These are phyloP conservation scores for Cottus gobio DNA, from an alignment of 2,113 vertebrate species.

Conservation along the genomic window DNA sequence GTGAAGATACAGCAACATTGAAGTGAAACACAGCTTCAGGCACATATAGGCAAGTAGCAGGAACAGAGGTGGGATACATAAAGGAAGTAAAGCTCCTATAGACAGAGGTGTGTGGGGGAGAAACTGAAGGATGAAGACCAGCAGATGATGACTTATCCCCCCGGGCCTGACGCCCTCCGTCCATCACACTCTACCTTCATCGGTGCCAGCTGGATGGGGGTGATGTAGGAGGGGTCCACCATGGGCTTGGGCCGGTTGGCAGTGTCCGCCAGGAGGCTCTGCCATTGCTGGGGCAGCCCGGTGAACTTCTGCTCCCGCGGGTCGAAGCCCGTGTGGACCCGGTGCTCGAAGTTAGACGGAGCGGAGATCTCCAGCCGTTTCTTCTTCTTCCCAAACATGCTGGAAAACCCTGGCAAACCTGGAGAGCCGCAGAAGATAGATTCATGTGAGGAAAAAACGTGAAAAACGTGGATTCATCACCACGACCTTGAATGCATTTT, in stretches of 20 bases:
- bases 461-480: too few relatives aligned
- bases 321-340: constrained; percentile 98
- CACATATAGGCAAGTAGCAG: constrained; percentile 13
- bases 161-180: constrained; percentile 7
- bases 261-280: constrained; percentile 96
- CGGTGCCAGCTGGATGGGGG: constrained; percentile 97
- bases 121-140: background rate
- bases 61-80: background rate
- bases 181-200: constrained; percentile 91
- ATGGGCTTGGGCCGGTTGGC: constrained; percentile 97
- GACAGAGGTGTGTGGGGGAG: background rate
- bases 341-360: constrained; percentile 99
- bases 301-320: constrained; percentile 97
- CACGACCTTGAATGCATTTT: too few relatives aligned
- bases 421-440: constrained; percentile 24
- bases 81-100: background rate
- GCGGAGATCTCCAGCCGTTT: constrained; percentile 98
- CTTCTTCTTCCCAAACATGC: constrained; percentile 99
- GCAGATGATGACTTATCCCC: constrained; percentile 7
- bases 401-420: constrained; percentile 90
- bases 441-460: too few relatives aligned
- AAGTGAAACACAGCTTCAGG: constrained; percentile 22
- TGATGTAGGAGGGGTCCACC: constrained; percentile 99
- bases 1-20: constrained; percentile 33
- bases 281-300: constrained; percentile 97